Evolutionary conservation across 2,888 invertebrate species (phyloP).

Genomic region (Tenodera sinensis): DNA sequence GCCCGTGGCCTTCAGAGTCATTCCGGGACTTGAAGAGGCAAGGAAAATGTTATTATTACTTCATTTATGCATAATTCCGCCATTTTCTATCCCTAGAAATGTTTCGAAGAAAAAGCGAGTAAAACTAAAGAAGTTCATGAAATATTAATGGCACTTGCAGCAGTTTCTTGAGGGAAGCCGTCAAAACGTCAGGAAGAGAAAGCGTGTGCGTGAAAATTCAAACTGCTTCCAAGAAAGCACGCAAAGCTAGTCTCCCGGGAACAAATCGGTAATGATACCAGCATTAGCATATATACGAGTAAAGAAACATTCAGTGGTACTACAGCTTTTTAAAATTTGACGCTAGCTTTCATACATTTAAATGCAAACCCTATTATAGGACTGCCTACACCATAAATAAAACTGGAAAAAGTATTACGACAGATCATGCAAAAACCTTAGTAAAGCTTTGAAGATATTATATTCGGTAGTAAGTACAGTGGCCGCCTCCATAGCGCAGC

Average conservation of each 20-base stretch:
- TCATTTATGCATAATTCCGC: not conserved
- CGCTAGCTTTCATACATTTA: no score
- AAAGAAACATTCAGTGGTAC: no score
- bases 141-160: not conserved
- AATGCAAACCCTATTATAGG: no score
- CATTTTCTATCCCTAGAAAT: not conserved
- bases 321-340: no score
- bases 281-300: not conserved
- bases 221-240: not conserved
- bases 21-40: not conserved
- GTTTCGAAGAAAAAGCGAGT: not conserved
- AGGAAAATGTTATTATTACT: not conserved
- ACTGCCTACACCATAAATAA: no score
- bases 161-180: not conserved
- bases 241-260: not conserved
- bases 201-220: not conserved
- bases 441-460: no score
- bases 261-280: not conserved
- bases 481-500: no score
- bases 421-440: no score
- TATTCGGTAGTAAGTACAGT: no score
- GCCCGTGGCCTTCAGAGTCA: not conserved
- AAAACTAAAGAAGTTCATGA: not conserved
- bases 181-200: not conserved
- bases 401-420: no score